Evolutionary conservation across 2,797 vertebrate species (phyloP), one percentile per base, ranked within the genome.

Genomic region (Hypotaenidia okinawae): DNA sequence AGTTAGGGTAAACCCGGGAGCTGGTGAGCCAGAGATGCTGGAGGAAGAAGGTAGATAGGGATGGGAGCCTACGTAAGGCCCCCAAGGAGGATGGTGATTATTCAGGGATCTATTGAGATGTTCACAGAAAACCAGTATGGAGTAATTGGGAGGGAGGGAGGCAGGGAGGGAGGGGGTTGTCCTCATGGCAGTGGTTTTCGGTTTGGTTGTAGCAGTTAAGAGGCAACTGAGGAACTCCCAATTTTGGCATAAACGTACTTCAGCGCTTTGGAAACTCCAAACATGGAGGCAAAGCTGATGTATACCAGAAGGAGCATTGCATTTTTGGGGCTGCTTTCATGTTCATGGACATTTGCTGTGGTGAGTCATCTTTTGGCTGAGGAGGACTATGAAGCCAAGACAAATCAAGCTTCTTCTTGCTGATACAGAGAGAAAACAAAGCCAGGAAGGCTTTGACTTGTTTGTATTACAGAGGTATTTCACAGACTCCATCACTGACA

Each of bases 21-120:
- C 70, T 73, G 55, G 30, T 74, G 45, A 39, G 39, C 22, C 73
- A 57, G 84, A 49, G 21, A 47, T 9, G 23, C 25, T 67, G 6
- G 17, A 39, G 32, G 19, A 43, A 41, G 58, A 81, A 78, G 6
- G 6, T 28, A 49, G 27, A 13, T 68, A 33, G 25, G 4, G 12
- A 27, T 17, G 52, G 15, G 30, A 90, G 3, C 27, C 37, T 24
- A n/a, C 19, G 3, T 0, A 0, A n/a, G 27, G 9, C 78, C 25
- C n/a, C 25, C 0, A 2, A 12, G n/a, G 52, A 86, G 18, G 12
- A 35, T 89, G 27, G 16, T 76, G 37, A 8, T 27, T 79, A 54
- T n/a, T 2, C 32, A 11, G 33, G 39, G 27, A 23, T 67, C 13
- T 0, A 0, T 2, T 66, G 57, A 61, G 61, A 37, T 2, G 4